These are phyloP conservation scores for Meganola albula DNA, from an alignment of 2,888 invertebrate genomes.

Conservation along the genomic window DNA sequence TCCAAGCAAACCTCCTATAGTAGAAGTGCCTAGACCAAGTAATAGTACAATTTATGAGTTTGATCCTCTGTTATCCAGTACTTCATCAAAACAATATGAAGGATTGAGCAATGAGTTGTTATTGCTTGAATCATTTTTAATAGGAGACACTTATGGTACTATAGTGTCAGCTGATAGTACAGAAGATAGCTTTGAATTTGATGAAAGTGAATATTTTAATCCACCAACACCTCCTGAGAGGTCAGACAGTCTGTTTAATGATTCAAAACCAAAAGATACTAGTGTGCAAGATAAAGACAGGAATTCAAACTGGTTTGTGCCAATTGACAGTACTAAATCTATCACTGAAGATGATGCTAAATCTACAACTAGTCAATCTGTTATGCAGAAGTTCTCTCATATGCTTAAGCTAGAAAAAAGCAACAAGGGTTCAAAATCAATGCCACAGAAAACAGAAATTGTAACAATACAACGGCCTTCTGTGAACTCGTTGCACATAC, in stretches of 20 bases:
- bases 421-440: constrained; percentile 43
- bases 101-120: constrained; percentile 79
- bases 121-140: constrained; percentile 81
- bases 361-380: constrained; percentile 28
- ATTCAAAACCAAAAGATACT: constrained; percentile 35
- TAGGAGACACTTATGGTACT: constrained; percentile 82
- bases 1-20: constrained; percentile 8
- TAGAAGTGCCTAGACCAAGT: constrained; percentile 39
- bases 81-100: constrained; percentile 41
- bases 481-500: constrained; percentile 58
- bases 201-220: constrained; percentile 63
- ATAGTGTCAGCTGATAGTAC: constrained; percentile 66
- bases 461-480: constrained; percentile 77
- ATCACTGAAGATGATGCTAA: constrained; percentile 38
- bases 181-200: constrained; percentile 52
- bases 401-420: constrained; percentile 72
- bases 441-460: constrained; percentile 36
- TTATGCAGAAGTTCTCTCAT: constrained; percentile 58
- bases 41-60: constrained; percentile 85
- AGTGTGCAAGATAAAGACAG: constrained; percentile 47
- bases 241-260: constrained; percentile 79
- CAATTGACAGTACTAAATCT: constrained; percentile 28
- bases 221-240: constrained; percentile 81
- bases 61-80: constrained; percentile 76
- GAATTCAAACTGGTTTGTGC: constrained; percentile 63